Evolutionary conservation across 2,797 vertebrate species (phyloP), one percentile per base, ranked within the genome.

Genomic region (Tauraco hartlaubi): DNA sequence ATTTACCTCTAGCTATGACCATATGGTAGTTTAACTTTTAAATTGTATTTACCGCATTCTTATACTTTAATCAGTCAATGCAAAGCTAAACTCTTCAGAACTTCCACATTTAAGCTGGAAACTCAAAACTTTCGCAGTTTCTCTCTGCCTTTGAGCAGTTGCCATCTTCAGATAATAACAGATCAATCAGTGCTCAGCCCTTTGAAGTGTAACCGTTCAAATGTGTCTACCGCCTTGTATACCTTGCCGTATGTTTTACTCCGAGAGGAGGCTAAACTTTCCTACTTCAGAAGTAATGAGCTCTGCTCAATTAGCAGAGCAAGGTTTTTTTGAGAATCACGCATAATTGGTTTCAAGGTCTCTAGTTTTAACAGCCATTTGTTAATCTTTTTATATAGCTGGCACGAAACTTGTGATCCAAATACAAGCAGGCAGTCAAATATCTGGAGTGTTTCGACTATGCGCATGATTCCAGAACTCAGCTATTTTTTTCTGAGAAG

Each of bases 1-100:
- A 85, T 83, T 77, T 88, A 95, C 89, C 91, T 92, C 94, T 88
- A 94, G 91, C 92, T 86, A 92, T 76, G 87, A 72, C 88, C 95
- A 96, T 90, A 96, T 91, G 94, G 82, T 94, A 96, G 95, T 94
- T 94, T 86, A 95, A 94, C 85, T 96, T 97, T 75, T 90, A 77
- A 92, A 80, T 91, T 84, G 76, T 96, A 88, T 95, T 97, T 94
- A 94, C 87, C 20, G 51, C 85, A 74, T 88, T 91, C 82, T 92
- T 56, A 26, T 7, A 72, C 86, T 96, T 93, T 78, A 81, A 96
- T 96, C 91, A 92, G 66, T 55, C 58, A 46, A 28, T 23, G 73
- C 62, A 78, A 81, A 84, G 82, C 85, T 74, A 55, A 88, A 49
- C 69, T 73, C 87, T 41, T 90, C 89, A 92, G 64, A 94, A 88